Evolutionary conservation across 2,888 invertebrate genomes (phyloP), one percentile per base, ranked within the genome.

Genomic region (Colletes collaris): DNA sequence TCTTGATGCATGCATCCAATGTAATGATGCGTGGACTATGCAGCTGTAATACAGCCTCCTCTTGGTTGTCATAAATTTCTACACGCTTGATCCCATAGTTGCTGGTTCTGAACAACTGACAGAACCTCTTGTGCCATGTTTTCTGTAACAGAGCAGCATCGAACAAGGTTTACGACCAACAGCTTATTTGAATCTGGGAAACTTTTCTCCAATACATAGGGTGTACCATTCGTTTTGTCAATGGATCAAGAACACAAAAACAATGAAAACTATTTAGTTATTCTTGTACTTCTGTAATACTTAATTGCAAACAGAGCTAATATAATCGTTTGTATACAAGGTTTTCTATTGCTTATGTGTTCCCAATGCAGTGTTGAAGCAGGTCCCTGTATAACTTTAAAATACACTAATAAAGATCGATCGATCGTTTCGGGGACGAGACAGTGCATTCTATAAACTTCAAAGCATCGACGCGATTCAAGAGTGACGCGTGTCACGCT

Each of bases 1-100:
- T 97, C 94, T 98, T 98, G 56, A 97, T 96, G 92, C 97, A 97
- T 91, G 97, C 97, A 93, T 97, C 97, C 69, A 98, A 94, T 0
- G 97, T 97, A 81, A 98, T 96, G 79, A 97, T 97, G 91, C 96
- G 95, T 44, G 93, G 92, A 49, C 96, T 95, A 88, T 96, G 94
- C 86, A 94, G 95, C 85, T 94, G 94, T 79, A 94, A 91, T 79
- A 94, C 93, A 27, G 94, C 94, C 90, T 97, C 97, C 84, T 97
- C 97, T 92, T 96, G 96, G 89, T 94, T 95, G 87, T 98, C 98
- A 92, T 96, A 97, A 84, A 98, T 96, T 94, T 98, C 98, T 73
- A 98, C 94, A 59, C 98, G 94, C 91, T 97, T 96, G 85, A 97
- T 96, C 40, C 98, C 98, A 93, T 96, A 96, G 91, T 97, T 97